Percentiles rank a stretch among this genome's conserved stretches.
Evolutionary conservation across 2,797 vertebrate genomes (phyloP).

Genomic region (Micrastur ruficollis): DNA sequence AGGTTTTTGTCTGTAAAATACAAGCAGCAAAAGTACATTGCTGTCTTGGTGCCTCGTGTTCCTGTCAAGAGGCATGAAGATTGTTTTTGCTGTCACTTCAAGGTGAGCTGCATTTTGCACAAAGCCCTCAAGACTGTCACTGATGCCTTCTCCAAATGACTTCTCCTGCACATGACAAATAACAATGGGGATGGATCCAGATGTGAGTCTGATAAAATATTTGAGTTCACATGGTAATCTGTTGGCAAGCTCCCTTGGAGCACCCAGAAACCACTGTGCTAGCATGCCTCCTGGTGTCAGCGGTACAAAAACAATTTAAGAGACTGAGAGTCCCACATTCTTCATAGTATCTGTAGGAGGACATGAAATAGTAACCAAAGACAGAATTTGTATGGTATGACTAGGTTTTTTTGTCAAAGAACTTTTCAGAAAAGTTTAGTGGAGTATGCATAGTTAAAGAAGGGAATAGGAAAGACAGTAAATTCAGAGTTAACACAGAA

Average conservation of each 20-base stretch:
- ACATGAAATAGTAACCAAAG: neutral
- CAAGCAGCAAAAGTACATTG: neutral
- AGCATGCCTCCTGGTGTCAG: neutral
- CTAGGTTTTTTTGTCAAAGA: neutral
- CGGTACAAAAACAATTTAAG: neutral
- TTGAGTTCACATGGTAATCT: neutral
- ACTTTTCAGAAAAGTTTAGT: neutral
- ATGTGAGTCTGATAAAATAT: neutral
- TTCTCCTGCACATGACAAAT: neutral
- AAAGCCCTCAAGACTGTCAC: neutral
- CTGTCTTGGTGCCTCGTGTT: neutral
- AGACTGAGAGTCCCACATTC: neutral
- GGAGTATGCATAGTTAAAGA: neutral
- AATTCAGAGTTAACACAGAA: neutral
- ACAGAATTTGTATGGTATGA: neutral
- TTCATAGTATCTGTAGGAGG: neutral
- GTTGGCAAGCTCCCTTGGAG: neutral
- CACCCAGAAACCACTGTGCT: neutral
- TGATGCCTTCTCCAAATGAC: neutral
- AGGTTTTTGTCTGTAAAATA: neutral
- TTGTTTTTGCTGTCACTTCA: neutral
- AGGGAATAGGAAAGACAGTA: neutral
- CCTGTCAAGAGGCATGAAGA: neutral
- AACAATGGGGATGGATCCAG: neutral
- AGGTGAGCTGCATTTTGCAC: neutral